Evolutionary conservation across 1,140 invertebrate genomes (phyloP).

Genomic region (Cydia fagiglandana): DNA sequence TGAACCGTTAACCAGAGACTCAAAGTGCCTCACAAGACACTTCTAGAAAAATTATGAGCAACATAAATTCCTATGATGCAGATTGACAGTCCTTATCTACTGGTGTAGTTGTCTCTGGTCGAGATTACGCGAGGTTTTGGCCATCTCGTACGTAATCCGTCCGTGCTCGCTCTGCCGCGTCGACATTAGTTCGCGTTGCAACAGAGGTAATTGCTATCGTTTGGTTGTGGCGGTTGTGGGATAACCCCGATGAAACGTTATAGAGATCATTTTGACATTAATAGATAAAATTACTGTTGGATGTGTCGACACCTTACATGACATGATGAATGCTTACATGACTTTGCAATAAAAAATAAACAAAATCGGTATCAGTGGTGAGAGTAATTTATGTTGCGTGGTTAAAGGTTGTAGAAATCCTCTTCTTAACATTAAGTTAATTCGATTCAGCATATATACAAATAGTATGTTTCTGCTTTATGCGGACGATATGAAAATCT

Average conservation of each 20-base stretch:
- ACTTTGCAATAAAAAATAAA: background rate
- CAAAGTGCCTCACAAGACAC: too few species aligned
- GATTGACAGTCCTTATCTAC: background rate
- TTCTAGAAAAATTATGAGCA: too few species aligned
- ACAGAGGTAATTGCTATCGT: conserved; percentile 23
- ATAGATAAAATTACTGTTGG: conserved; percentile 1
- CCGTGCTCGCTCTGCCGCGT: conserved; percentile 12
- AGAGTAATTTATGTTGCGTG: background rate
- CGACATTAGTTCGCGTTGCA: conserved; percentile 11
- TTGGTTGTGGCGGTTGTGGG: conserved; percentile 6
- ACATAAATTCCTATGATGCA: background rate
- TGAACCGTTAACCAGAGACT: too few species aligned
- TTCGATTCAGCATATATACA: too few species aligned
- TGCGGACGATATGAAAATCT: too few species aligned
- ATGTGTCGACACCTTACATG: conserved; percentile 13
- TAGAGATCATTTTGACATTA: conserved; percentile 19
- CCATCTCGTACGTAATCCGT: conserved; percentile 24
- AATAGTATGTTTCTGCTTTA: too few species aligned
- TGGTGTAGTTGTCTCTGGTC: background rate
- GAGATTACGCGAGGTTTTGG: conserved; percentile 5
- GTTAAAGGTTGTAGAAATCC: background rate
- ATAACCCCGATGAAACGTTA: conserved; percentile 19
- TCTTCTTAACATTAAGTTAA: too few species aligned
- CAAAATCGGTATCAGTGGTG: background rate
- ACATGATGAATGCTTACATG: conserved; percentile 7